These are phyloP conservation scores for Spermophilus dauricus DNA, from an alignment of 2,113 vertebrate species.

Conservation along the genomic window DNA sequence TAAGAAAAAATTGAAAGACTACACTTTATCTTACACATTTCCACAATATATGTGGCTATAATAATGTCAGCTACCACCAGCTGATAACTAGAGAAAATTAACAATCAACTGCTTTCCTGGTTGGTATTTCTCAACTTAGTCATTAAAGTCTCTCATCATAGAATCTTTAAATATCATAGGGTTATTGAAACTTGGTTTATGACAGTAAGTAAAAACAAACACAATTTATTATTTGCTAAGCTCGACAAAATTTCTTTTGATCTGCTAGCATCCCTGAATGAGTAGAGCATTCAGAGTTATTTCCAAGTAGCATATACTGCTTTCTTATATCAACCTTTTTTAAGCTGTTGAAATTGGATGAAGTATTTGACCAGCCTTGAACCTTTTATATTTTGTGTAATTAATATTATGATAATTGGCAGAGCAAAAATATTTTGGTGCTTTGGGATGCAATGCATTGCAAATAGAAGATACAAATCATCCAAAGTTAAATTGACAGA, in stretches of 20 bases:
- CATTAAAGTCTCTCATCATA: neutral
- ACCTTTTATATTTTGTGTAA: slow-evolving; percentile 8
- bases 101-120: neutral
- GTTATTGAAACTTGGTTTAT: slow-evolving; percentile 25
- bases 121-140: neutral
- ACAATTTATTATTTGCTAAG: slow-evolving; percentile 57
- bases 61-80: neutral
- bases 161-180: neutral
- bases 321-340: slow-evolving; percentile 47
- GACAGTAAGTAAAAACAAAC: neutral
- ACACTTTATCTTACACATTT: neutral
- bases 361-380: neutral
- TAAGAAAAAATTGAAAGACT: slow-evolving; percentile 4
- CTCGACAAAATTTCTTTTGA: slow-evolving; percentile 58
- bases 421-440: slow-evolving; percentile 19
- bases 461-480: slow-evolving; percentile 46
- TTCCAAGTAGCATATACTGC: slow-evolving; percentile 6
- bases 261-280: neutral
- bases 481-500: slow-evolving; percentile 37
- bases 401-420: slow-evolving; percentile 10
- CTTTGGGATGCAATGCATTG: slow-evolving; percentile 47
- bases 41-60: neutral
- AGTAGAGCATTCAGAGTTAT: slow-evolving; percentile 39
- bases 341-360: slow-evolving; percentile 18
- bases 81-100: slow-evolving; percentile 20